These are phyloP conservation scores for Corythornis cristatus DNA, from an alignment of 2,113 vertebrate species.

Conservation along the genomic window DNA sequence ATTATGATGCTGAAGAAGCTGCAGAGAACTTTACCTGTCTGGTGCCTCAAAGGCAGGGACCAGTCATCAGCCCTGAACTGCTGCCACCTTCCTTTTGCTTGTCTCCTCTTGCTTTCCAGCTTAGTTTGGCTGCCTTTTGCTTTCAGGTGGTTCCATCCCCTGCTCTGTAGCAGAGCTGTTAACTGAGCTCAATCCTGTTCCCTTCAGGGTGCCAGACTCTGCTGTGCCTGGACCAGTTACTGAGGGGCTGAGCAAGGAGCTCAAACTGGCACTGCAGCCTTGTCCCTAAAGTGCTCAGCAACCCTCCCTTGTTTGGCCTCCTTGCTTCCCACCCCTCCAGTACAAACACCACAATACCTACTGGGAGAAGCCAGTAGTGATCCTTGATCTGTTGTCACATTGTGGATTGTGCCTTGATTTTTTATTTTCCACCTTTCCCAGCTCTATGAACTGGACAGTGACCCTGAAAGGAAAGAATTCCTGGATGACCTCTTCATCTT, in stretches of 20 bases:
- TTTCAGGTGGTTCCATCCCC: neutral
- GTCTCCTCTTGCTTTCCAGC: neutral
- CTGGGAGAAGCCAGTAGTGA: neutral
- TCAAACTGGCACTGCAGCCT: neutral
- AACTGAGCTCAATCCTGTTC: accelerated
- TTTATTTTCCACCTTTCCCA: conserved; percentile 32
- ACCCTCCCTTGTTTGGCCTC: neutral
- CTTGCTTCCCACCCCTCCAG: neutral
- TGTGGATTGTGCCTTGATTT: neutral
- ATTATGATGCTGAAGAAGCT: neutral
- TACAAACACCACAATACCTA: neutral
- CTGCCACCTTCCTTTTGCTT: neutral
- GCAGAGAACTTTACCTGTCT: neutral
- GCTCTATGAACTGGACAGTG: conserved; percentile 94
- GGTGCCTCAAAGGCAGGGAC: neutral
- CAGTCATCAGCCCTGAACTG: neutral
- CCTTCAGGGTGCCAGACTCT: neutral
- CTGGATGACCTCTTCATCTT: conserved; percentile 94
- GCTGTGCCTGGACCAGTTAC: neutral
- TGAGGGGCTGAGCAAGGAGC: neutral
- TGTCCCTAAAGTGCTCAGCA: neutral
- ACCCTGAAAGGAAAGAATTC: conserved; percentile 93
- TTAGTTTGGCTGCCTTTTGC: neutral
- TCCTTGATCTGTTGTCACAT: neutral
- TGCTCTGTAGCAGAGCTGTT: neutral